Evolutionary conservation across 2,797 vertebrate genomes (phyloP), one percentile per base, ranked within the genome.

Genomic region (Denticeps clupeoides): DNA sequence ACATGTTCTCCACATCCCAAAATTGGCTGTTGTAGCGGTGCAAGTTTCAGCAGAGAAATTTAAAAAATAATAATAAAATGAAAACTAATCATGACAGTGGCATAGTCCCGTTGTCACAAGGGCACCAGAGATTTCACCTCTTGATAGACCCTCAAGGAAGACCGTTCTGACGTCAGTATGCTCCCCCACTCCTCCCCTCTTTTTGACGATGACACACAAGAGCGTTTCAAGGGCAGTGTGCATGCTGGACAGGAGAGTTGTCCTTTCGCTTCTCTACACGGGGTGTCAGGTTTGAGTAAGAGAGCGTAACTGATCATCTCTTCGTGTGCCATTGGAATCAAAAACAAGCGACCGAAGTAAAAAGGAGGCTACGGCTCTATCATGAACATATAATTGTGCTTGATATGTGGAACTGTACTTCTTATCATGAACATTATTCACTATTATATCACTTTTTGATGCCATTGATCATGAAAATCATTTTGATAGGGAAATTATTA

Each of bases 1-100:
- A 64, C 8, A 60, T 51, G 63, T 58, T 73, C 68, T 75, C 69
- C 71, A 62, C 69, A 57, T 67, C 40, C 42, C 49, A 44, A 38
- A 47, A 56, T 33, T 47, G 40, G 47, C 32, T 18, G 50, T 51
- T 41, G 48, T 45, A 49, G 37, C 23, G 58, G 15, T 48, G 55
- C 48, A 44, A 44, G 25, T 56, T 41, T 56, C 55, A 43, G 49
- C 51, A 57, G 40, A 60, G 47, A 38, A 57, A 50, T 29, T 41
- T n/a, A 12, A 6, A 41, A 28, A 28, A 40, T 18, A 26, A 26
- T 16, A 15, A 33, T 2, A 24, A 31, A 5, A 21, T 23, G 4
- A 28, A 49, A 9, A 22, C 37, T 40, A 31, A 41, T 28, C 40
- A 49, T 28, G 23, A 12, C 19, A 27, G 48, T 46, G 37, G 51